Evolutionary conservation across 2,888 invertebrate species (phyloP), one percentile per base, ranked within the genome.

Genomic region (Chymomyza procnemis): DNA sequence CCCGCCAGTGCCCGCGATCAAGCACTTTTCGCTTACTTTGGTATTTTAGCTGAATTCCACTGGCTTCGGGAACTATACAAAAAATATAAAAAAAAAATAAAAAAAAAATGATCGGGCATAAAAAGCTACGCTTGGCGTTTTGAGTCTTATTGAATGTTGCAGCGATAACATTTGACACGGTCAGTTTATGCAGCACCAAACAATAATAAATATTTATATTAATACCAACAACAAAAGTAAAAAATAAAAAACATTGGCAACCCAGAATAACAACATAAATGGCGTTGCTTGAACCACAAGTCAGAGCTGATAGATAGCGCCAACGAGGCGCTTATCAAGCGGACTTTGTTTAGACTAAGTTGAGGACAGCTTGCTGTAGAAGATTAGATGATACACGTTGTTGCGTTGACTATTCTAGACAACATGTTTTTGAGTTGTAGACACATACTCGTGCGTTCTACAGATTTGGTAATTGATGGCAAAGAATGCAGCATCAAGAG

Each of bases 151-250:
- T 70, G 66, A 69, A 67, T 73, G 56, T 64, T 61, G 34, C 57
- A 14, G 57, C 61, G 84, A 86, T 82, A 82, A 73, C 82, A 67
- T 84, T 75, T 82, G 82, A 86, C 86, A 77, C 69, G 61, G 30
- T 19, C 54, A n/a, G 41, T 18, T 46, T 58, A 41, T 16, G 19
- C 67, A 52, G 61, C 61, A 64, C 64, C 66, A 55, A 54, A 30
- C 30, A 26, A 19, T 50, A 30, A 12, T 26, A 26, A 26, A 26
- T 26, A 1, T 26, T 26, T 26, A 6, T 26, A 26, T 26, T 26
- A 26, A 3, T 30, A 34, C 16, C 61, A 9, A 16, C 61, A 47
- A 26, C 4, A 21, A 59, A n/a, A n/a, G n/a, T 22, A 61, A 61
- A 4, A 59, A 48, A 21, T 14, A 18, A 61, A 60, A 4, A n/a